Evolutionary conservation across 2,797 vertebrate species (phyloP), one percentile per base, ranked within the genome.

Genomic region (Typhlichthys subterraneus): DNA sequence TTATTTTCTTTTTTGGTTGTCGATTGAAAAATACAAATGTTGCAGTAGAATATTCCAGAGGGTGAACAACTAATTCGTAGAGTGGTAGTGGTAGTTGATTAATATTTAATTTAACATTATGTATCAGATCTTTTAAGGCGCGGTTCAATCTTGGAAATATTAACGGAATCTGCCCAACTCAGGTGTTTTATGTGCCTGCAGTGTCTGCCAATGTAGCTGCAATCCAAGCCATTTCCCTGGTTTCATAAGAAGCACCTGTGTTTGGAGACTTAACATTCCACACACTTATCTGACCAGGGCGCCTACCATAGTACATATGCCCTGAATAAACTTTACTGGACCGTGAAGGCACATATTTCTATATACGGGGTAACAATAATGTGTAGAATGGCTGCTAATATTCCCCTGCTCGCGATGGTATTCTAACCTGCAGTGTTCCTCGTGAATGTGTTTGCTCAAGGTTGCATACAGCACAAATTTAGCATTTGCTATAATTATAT

Each of bases 161-260:
- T 74, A 69, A 82, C 84, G 65, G 82, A 85, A 88, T 88, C 86
- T 76, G 80, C 88, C 51, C 71, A 66, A 83, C 85, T 84, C 79
- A 84, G 77, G 71, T 84, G 85, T 85, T 84, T 79, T 80, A 79
- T 77, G 77, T 67, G 84, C 79, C 79, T 75, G 76, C 68, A 65
- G 67, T 33, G 83, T 88, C 82, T 85, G 86, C 89, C 87, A 89
- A 83, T 79, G 74, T 75, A 89, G 80, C 86, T 71, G 87, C 85
- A 87, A 88, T 91, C 79, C 79, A 82, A 88, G 90, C 80, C 84
- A 84, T 85, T 87, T 86, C 83, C 71, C 70, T 62, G 12, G 68
- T 91, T 92, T 92, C 90, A 90, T 91, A 86, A 91, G 87, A 76
- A 91, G 86, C 92, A 92, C 91, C 91, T 93, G 92, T 91, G 89